Base-by-base conservation (phyloP, 2,888 invertebrate genomes). In the Cabera pusaria region DNA sequence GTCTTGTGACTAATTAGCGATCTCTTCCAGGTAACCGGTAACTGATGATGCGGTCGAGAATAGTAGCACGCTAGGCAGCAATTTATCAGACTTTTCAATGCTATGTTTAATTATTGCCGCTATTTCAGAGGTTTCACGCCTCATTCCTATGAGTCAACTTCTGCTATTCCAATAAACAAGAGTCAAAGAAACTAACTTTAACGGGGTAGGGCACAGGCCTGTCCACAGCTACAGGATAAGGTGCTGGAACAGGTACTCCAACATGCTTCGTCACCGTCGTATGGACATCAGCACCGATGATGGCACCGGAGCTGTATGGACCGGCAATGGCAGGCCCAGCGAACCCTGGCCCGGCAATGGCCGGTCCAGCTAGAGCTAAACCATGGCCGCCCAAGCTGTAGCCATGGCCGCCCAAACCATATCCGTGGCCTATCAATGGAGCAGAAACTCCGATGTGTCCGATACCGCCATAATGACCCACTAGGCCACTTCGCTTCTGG, bases 241-340 rank as follows among this genome's bases (percentile, higher is more conserved):
- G 88, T 0, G 87, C 88, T 0, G 89, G 86, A 0, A 87, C 82
- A 0, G 89, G 89, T 0, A 87, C 80, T 1, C 89, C 89, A 2
- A 90, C 72, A 44, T 89, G 89, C 49, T 86, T 86, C 6, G 89
- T 89, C 2, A 90, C 85, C 0, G 89, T 90, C 0, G 89, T 88
- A 44, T 89, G 88, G 0, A 87, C 79, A 42, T 90, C 81, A 27
- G 89, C 87, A 0, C 88, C 88, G 0, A 89, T 77, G 1, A 89
- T 63, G 0, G 78, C 47, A 1, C 70, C 48, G 11, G 51, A 37
- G 25, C 52, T 29, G n/a, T 25, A 25, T 3, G 49, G 44, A 2
- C 42, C 45, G n/a, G 51, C 51, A 1, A 52, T 17, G 40, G 2
- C 37, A 45, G 23, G 19, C 32, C 59, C 66, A 4, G 20, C 34